A percentile compares a stretch with the other conserved stretches of the same genome.
phyloP scores from a whole-genome alignment of 1,140 invertebrate species.

The Hylaeus volcanicus region DNA sequence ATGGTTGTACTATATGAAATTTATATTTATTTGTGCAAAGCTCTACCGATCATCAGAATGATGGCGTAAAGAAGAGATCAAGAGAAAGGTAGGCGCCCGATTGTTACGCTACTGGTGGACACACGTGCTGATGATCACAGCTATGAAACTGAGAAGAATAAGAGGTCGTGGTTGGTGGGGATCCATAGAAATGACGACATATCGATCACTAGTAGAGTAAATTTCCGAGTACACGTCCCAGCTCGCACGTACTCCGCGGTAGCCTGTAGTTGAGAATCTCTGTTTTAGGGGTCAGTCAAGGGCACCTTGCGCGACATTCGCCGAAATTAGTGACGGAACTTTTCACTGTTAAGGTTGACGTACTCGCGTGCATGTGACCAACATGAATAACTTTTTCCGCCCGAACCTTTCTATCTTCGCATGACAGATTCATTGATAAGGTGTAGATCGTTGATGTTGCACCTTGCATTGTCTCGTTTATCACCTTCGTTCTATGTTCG shows the following conservation, averaged over 20 bases:
- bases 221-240: neutral
- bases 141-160: neutral
- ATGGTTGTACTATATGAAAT: neutral
- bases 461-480: neutral
- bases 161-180: slow-evolving; percentile 36
- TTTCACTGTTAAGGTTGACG: slow-evolving; percentile 59
- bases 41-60: neutral
- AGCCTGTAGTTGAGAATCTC: slow-evolving; percentile 55
- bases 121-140: neutral
- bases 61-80: neutral
- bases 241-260: neutral
- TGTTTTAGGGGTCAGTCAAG: slow-evolving; percentile 69
- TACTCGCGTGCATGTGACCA: neutral
- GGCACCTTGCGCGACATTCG: slow-evolving; percentile 71
- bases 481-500: neutral
- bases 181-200: slow-evolving; percentile 50
- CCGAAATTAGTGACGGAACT: slow-evolving; percentile 42
- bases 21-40: neutral
- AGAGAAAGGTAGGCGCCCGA: neutral
- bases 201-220: slow-evolving; percentile 54
- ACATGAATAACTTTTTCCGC: neutral
- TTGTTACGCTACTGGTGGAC: neutral
- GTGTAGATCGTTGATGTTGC: neutral
- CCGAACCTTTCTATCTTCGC: neutral
- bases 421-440: slow-evolving; percentile 17